Conservation (phyloP, 1,140 invertebrate genomes). For the Diorhabda sublineata region DNA sequence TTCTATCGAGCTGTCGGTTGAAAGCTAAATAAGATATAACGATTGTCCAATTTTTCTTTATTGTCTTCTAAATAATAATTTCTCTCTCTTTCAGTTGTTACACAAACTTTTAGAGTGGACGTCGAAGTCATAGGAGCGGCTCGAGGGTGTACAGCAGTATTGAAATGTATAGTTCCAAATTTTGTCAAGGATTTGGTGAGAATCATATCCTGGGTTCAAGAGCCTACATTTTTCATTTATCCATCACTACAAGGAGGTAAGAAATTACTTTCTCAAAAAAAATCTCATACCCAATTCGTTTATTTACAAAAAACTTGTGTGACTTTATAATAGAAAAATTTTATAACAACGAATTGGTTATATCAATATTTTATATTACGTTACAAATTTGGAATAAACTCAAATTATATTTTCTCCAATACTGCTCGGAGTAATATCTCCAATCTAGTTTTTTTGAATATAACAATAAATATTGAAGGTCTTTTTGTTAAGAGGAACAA, state of each 20-base stretch:
- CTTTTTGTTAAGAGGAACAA: too few species aligned
- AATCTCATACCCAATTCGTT: background rate
- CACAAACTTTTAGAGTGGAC: slow-evolving; percentile 74
- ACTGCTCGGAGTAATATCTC: too few species aligned
- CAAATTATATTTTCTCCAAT: too few species aligned
- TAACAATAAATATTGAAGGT: too few species aligned
- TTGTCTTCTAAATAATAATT: background rate
- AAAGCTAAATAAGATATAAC: background rate
- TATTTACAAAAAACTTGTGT: too few species aligned
- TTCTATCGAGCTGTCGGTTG: too few species aligned
- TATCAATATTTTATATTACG: too few species aligned
- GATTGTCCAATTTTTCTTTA: background rate
- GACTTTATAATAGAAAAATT: too few species aligned
- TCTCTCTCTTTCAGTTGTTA: slow-evolving; percentile 63
- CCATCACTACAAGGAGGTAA: slow-evolving; percentile 72
- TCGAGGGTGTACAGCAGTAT: slow-evolving; percentile 74
- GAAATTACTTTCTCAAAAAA: slow-evolving; percentile 18
- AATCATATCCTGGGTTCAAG: slow-evolving; percentile 79
- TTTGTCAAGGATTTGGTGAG: slow-evolving; percentile 78
- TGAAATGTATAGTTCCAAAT: slow-evolving; percentile 75
- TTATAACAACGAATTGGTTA: too few species aligned
- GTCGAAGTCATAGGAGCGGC: slow-evolving; percentile 67
- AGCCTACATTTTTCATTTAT: slow-evolving; percentile 71
- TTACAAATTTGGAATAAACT: too few species aligned
- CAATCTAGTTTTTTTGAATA: too few species aligned